phyloP scores from a whole-genome alignment of 1,140 invertebrate species.

The Calosoma granatense region DNA sequence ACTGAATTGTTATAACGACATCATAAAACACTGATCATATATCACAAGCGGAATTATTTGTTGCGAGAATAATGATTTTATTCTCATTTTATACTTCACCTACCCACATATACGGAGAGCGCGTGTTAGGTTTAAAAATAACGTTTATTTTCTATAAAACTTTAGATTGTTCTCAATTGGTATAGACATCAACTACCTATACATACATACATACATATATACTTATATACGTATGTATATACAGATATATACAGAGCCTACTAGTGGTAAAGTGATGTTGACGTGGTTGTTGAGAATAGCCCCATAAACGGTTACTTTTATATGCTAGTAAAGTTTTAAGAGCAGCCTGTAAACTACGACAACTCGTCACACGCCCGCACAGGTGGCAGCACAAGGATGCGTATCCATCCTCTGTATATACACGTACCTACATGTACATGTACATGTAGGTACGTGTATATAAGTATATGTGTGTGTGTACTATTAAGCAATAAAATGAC shows the following conservation, averaged over 20 bases:
- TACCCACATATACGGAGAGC: no score
- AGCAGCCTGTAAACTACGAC: slow-evolving; percentile 13
- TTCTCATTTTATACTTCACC: no score
- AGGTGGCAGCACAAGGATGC: not conserved
- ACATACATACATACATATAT: no score
- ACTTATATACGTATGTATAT: no score
- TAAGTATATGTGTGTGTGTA: not conserved
- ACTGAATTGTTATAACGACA: not conserved
- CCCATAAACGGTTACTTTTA: slow-evolving; percentile 36
- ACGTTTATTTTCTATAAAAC: no score
- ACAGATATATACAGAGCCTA: no score
- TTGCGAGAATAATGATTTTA: not conserved
- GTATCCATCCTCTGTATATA: no score
- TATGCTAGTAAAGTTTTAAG: slow-evolving; percentile 34
- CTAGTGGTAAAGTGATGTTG: no score
- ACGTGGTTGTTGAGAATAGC: slow-evolving; percentile 19
- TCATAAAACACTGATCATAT: not conserved
- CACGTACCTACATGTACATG: not conserved
- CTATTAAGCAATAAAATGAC: not conserved
- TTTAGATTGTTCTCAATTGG: no score
- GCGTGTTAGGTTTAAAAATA: no score
- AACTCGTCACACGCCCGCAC: not conserved
- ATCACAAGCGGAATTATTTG: no score
- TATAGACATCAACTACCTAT: no score
- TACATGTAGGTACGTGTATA: not conserved